Percentiles rank a stretch among this genome's conserved stretches.
phyloP scores from a whole-genome alignment of 1,140 invertebrate species.

The Conus betulinus region DNA sequence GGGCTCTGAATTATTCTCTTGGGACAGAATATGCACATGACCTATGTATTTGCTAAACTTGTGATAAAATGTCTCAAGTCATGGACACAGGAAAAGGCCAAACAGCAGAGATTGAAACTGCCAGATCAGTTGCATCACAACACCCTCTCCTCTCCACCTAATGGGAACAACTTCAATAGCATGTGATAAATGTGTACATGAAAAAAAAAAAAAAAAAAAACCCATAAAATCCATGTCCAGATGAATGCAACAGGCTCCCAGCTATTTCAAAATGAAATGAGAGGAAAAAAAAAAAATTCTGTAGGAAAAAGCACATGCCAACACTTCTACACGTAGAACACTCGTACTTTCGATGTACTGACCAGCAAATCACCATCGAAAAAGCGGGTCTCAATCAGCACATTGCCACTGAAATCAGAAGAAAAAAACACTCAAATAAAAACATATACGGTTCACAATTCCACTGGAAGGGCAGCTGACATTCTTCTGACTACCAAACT shows the following conservation, averaged over 20 bases:
- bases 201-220: not conserved
- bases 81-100: not conserved
- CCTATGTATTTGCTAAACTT: not conserved
- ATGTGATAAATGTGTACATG: not conserved
- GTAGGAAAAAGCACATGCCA: not conserved
- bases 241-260: not conserved
- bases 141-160: not conserved
- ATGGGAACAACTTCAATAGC: not conserved
- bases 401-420: conserved; percentile 90
- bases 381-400: conserved; percentile 99
- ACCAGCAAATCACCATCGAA: conserved; percentile 97
- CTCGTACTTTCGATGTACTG: conserved; percentile 94
- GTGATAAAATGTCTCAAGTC: not conserved
- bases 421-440: conserved; percentile 20
- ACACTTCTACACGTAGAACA: conserved; percentile 91
- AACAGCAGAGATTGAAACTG: not conserved
- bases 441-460: not conserved
- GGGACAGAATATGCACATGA: too few relatives aligned
- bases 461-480: too few relatives aligned
- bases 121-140: not conserved
- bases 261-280: not conserved
- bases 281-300: not conserved
- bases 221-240: not conserved
- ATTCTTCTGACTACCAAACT: too few relatives aligned
- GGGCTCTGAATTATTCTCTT: too few relatives aligned